Evolutionary conservation across 2,113 vertebrate species (phyloP), one percentile per base, ranked within the genome.

Genomic region (Oreochromis tanganicae): DNA sequence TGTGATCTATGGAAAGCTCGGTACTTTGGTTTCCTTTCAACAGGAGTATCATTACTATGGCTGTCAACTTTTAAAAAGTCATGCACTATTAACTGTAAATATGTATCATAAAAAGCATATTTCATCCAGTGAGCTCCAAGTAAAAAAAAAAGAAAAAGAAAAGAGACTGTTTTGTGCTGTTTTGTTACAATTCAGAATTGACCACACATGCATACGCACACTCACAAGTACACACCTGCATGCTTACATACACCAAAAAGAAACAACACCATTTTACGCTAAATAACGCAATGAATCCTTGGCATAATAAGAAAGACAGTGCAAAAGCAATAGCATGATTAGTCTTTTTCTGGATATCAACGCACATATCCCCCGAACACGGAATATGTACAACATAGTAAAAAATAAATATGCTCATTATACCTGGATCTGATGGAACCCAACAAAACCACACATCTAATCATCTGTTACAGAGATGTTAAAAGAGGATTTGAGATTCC

Each of bases 301-400:
- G 96, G 96, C 95, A 94, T 96, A 94, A 92, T 93, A 87, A 89
- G 92, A 95, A 93, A 92, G 90, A 95, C 92, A 90, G 93, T 93
- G 92, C 91, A 96, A 95, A 96, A 96, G 94, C 93, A 91, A 89
- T 63, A 93, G 88, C 90, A 86, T 85, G 66, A 87, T 89, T 86
- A 90, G 91, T 92, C 84, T 87, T 81, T 86, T 82, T 92, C 68
- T 90, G 81, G 54, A 90, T 87, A 90, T 89, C 24, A 73, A 82
- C 61, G 78, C 83, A 91, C 85, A 84, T 83, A 84, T 88, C 82
- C 82, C 85, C 54, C 48, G 41, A 86, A 92, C 71, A 82, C 55
- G 85, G 87, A 84, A 87, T 84, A 88, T 88, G 90, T 38, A 73
- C 73, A 71, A 87, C 50, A 89, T 89, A 84, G 54, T 89, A 84